These are phyloP conservation scores for Chelon auratus DNA, from an alignment of 2,797 vertebrate species.

Conservation along the genomic window DNA sequence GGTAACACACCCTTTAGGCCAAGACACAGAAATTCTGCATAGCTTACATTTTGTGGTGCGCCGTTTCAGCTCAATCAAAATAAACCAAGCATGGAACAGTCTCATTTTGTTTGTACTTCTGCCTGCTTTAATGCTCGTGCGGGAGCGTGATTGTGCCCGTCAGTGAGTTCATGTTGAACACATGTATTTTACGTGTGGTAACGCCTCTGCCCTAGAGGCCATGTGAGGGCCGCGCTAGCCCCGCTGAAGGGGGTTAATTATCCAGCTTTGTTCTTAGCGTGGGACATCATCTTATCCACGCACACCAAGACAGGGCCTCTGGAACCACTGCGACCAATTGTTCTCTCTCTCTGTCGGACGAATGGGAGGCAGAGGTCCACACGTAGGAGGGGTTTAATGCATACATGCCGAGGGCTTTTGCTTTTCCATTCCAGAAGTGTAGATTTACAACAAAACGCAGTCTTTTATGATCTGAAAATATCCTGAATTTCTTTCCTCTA, in stretches of 20 bases:
- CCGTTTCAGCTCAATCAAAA: slow-evolving; percentile 44
- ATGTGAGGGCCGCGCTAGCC: slow-evolving; percentile 39
- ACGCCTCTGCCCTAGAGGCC: slow-evolving; percentile 40
- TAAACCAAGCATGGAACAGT: slow-evolving; percentile 16
- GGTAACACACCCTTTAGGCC: slow-evolving; percentile 33
- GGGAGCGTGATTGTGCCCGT: slow-evolving; percentile 50
- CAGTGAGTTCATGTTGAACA: slow-evolving; percentile 51
- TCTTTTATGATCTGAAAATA: slow-evolving; percentile 16
- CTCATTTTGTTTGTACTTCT: slow-evolving; percentile 57
- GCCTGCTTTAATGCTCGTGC: slow-evolving; percentile 32
- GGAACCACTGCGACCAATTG: slow-evolving; percentile 53
- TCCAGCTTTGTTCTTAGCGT: slow-evolving; percentile 72
- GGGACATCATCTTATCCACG: slow-evolving; percentile 68
- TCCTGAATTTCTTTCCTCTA: slow-evolving; percentile 8
- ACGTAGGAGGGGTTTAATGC: slow-evolving; percentile 28
- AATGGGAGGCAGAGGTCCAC: slow-evolving; percentile 42
- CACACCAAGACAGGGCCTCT: slow-evolving; percentile 44
- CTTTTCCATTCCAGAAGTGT: slow-evolving; percentile 23
- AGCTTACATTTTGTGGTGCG: slow-evolving; percentile 34
- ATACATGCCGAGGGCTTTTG: not conserved
- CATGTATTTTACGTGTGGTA: slow-evolving; percentile 30
- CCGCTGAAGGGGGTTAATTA: slow-evolving; percentile 74
- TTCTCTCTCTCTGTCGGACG: slow-evolving; percentile 38
- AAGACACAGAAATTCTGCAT: slow-evolving; percentile 48
- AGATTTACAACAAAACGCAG: slow-evolving; percentile 28